Base-by-base conservation (phyloP, 1,140 invertebrate species). In the Kradibia gibbosae region DNA sequence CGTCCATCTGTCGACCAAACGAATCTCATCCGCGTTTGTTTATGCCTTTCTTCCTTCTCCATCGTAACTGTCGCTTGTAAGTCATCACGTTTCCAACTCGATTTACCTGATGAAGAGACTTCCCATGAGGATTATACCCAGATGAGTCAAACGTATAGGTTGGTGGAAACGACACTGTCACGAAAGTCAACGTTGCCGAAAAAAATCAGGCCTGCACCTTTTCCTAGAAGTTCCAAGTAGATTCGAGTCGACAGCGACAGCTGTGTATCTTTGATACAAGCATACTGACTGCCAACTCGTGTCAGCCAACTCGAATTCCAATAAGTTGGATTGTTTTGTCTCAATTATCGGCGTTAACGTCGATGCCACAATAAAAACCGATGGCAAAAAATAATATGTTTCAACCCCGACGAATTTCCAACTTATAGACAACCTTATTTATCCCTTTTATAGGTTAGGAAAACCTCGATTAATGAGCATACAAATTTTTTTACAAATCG, bases 371-470 rank as follows among this genome's bases (percentile, higher is more conserved):
- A 13, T 45, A n/a, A n/a, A n/a, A n/a, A n/a, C n/a, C n/a, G n/a
- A n/a, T n/a, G n/a, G n/a, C n/a, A n/a, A n/a, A n/a, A n/a, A n/a
- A n/a, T n/a, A n/a, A n/a, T n/a, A n/a, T n/a, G n/a, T n/a, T n/a
- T n/a, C n/a, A n/a, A n/a, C n/a, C n/a, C n/a, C n/a, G n/a, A n/a
- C n/a, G n/a, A n/a, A n/a, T n/a, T n/a, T n/a, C n/a, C n/a, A n/a
- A n/a, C n/a, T n/a, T 13, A 45, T 45, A 45, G 25, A 28, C 10
- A 1, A 1, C 25, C 25, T 60, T 60, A 1, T 22, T 31, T 25
- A n/a, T 62, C 31, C 13, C 15, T 62, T 62, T 62, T 62, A 4
- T 62, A 62, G 60, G 60, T 62, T 62, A 62, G 60, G 60, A 62
- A 36, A 17, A 45, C 42, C 7, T 5, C 42, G 13, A 45, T 45